Evolutionary conservation across 2,113 vertebrate species (phyloP), one percentile per base, ranked within the genome.

Genomic region (Macquaria ambigua): DNA sequence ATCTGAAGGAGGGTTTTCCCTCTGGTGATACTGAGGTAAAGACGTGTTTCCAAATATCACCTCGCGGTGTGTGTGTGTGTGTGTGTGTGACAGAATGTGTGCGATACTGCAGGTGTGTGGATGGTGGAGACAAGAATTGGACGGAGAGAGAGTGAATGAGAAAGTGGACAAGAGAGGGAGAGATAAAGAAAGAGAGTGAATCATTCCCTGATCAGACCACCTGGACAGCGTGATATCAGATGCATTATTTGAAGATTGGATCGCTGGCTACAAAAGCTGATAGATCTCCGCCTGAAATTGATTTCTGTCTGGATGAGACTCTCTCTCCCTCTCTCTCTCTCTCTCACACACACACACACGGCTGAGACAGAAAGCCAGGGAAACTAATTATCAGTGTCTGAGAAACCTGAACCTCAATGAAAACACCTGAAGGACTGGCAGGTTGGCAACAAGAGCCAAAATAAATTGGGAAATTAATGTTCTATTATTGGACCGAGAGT

Each of bases 211-310:
- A 93, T 91, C 93, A 90, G 93, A 92, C 91, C 92, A 92, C 92
- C 91, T 92, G 84, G 79, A 91, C 93, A 93, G 91, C 91, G 88
- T 93, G 93, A 93, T 93, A 93, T 94, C 93, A 93, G 92, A 93
- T 93, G 92, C 92, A 93, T 93, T 93, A 93, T 94, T 93, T 92
- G 93, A 93, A 93, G 92, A 94, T 94, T 94, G 93, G 92, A 94
- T 94, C 90, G 72, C 90, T 87, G 90, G 90, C 90, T 93, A 92
- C 92, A 94, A 93, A 93, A 93, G 92, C 92, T 93, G 93, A 93
- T 94, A 93, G 91, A 93, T 94, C 92, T 92, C 81, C 82, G 91
- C 87, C 90, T 93, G 93, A 94, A 94, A 94, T 94, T 93, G 93
- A 94, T 93, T 94, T 93, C 91, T 93, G 93, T 93, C 91, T 94